Conservation (phyloP, 2,888 invertebrate genomes). For the Apamea crenata region DNA sequence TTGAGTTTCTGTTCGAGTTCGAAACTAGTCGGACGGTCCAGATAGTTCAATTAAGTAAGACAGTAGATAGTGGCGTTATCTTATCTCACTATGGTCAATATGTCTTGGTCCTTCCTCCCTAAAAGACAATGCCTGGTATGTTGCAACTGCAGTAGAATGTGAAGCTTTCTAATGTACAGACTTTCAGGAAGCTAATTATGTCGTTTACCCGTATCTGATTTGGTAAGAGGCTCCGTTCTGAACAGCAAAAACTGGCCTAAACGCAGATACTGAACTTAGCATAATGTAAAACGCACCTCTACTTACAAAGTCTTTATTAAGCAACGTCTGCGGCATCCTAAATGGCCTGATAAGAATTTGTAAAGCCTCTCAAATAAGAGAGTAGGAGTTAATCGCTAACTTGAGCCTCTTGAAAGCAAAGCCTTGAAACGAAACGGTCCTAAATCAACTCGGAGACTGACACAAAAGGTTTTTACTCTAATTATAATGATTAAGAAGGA, state of each 20-base stretch:
- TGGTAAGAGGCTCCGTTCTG: not conserved
- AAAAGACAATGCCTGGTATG: not conserved
- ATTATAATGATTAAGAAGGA: conserved; percentile 63
- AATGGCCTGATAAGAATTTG: conserved; percentile 69
- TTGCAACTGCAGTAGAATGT: not conserved
- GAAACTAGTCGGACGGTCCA: not conserved
- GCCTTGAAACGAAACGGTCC: conserved; percentile 52
- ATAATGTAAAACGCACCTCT: conserved; percentile 38
- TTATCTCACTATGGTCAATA: not conserved
- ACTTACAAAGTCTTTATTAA: conserved; percentile 40
- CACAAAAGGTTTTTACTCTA: conserved; percentile 64
- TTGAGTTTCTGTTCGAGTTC: not conserved
- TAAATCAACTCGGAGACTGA: conserved; percentile 63
- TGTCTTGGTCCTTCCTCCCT: too few relatives aligned
- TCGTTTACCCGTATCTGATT: conserved; percentile 17
- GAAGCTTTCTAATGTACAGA: not conserved
- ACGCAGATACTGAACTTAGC: conserved; percentile 23
- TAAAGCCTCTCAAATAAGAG: conserved; percentile 64
- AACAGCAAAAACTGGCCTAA: conserved; percentile 17
- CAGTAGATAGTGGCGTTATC: not conserved
- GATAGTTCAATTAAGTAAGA: not conserved
- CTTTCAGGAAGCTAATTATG: not conserved
- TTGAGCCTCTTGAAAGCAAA: conserved; percentile 58
- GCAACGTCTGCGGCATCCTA: conserved; percentile 62
- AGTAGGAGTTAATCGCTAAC: conserved; percentile 67